Evolutionary conservation across 2,113 vertebrate species (phyloP).

Genomic region (Clarias gariepinus): DNA sequence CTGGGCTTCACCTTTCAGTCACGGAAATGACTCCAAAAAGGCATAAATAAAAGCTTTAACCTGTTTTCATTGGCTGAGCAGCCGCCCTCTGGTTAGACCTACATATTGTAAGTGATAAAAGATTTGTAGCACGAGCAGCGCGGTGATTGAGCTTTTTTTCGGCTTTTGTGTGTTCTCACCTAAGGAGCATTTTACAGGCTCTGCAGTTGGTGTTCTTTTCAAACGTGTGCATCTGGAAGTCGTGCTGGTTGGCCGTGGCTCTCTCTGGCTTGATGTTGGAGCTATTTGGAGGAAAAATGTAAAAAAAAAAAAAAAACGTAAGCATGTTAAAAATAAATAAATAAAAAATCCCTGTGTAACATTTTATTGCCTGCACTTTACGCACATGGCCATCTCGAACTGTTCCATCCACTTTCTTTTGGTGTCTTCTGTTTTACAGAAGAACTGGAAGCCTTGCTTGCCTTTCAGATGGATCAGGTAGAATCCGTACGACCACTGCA

Average conservation of each 20-base stretch:
- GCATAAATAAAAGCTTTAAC: background rate
- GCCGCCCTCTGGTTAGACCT: background rate
- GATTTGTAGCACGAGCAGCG: background rate
- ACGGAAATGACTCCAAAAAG: background rate
- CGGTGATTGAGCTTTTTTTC: background rate
- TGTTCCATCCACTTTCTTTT: conserved; percentile 99
- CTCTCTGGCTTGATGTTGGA: conserved; percentile 98
- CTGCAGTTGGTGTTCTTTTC: conserved; percentile 94
- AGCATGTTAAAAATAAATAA: conserved; percentile 60
- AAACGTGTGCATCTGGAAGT: conserved; percentile 97
- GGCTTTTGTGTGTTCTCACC: conserved; percentile 70
- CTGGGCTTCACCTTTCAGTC: background rate
- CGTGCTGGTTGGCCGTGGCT: conserved; percentile 93
- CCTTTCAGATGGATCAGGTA: conserved; percentile 96
- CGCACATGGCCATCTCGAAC: conserved; percentile 99
- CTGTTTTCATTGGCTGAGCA: background rate
- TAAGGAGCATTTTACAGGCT: conserved; percentile 93
- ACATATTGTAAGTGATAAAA: background rate
- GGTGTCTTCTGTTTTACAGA: conserved; percentile 97
- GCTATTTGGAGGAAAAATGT: conserved; percentile 64
- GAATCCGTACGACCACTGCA: conserved; percentile 97
- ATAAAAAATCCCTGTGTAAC: background rate
- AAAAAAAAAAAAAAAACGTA: background rate
- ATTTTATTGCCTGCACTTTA: conserved; percentile 4
- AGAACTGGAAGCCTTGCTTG: conserved; percentile 98